A percentile compares a stretch with the other conserved stretches of the same genome.
These are phyloP conservation scores for Nymphalis io DNA, from an alignment of 1,140 invertebrate species.

Conservation along the genomic window DNA sequence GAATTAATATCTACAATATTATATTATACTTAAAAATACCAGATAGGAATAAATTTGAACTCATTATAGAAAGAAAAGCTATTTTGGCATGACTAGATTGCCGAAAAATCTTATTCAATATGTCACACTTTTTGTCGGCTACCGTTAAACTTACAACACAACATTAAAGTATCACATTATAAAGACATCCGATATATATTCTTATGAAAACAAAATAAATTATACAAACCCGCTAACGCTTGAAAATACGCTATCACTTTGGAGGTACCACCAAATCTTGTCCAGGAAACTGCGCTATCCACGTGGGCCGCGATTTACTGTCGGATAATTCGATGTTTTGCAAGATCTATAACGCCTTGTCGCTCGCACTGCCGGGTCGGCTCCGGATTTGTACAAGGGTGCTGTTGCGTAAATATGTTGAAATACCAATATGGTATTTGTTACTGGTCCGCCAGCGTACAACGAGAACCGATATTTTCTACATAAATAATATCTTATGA, in stretches of 20 bases:
- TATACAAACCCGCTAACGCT: background rate
- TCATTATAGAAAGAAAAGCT: too few relatives aligned
- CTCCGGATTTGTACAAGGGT: background rate
- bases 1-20: too few relatives aligned
- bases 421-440: background rate
- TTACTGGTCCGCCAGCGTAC: background rate
- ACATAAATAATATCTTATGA: too few relatives aligned
- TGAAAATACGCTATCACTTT: constrained; percentile 11
- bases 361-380: constrained; percentile 3
- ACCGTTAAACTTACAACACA: too few relatives aligned
- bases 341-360: constrained; percentile 25
- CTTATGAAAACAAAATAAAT: background rate
- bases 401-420: constrained; percentile 1
- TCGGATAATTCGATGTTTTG: constrained; percentile 25
- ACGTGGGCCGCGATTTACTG: constrained; percentile 28
- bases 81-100: too few relatives aligned
- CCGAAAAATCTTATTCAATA: too few relatives aligned
- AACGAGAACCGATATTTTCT: too few relatives aligned
- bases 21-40: too few relatives aligned
- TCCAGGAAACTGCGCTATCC: constrained; percentile 23
- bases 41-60: too few relatives aligned
- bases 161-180: too few relatives aligned
- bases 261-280: constrained; percentile 5
- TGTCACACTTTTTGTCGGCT: too few relatives aligned
- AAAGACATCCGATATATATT: too few relatives aligned